Base-by-base conservation (phyloP, 2,888 invertebrate genomes). In the Harpalus rufipes region DNA sequence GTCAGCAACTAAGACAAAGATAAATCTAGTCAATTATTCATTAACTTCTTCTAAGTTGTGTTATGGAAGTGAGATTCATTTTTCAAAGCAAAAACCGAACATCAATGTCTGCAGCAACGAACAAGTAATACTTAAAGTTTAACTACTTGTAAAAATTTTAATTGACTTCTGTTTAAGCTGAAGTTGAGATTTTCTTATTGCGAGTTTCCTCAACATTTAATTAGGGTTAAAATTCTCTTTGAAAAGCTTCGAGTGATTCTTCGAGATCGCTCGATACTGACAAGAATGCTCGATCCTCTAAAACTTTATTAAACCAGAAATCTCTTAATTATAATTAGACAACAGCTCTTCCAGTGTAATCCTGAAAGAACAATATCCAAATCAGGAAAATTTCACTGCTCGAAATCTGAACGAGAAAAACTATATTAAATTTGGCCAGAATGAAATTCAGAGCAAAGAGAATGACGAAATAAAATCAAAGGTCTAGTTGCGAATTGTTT, bases 151-250 rank as follows among this genome's bases (percentile, higher is more conserved):
- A 58, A 80, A 80, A 61, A 61, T 80, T 80, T 80, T 80, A 80
- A 61, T 61, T 80, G 80, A 80, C 80, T 80, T 80, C 59, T 78
- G 78, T 58, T 58, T 78, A 58, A 78, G 32, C 59, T 58, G 25
- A 25, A 78, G 61, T 80, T 41, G 56, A 25, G 78, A 78, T 58
- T 78, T 58, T 61, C 61, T 80, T 18, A 61, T 80, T 80, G 80
- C 21, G 56, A 80, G 80, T 80, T 80, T 80, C 80, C 59, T 76
- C 61, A 80, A 80, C 80, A 80, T 61, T 80, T 80, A 80, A 80
- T 80, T 80, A 80, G 80, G 59, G 61, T 80, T 78, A 78, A 78
- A 78, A 78, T 78, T 78, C 58, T 78, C 78, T 81, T 63, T 81
- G 81, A 63, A 39, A 61, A 7, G 79, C 41, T 79, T 79, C 79